These are phyloP conservation scores for Cheilosia soror DNA, from an alignment of 2,888 invertebrate genomes.

Conservation along the genomic window DNA sequence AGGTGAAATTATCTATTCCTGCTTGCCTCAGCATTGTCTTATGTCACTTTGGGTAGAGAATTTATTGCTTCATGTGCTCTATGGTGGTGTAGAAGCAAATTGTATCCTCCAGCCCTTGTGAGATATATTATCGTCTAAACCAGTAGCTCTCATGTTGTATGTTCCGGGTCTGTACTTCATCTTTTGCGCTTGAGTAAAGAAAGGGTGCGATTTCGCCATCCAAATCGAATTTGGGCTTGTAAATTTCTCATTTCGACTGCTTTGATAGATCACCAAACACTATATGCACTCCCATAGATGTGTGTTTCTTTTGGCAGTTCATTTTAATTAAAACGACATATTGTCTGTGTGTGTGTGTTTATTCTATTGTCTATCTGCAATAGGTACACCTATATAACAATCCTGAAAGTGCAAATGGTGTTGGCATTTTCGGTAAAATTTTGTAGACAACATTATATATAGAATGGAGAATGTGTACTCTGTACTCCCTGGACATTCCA, in stretches of 20 bases:
- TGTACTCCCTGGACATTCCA: conserved; percentile 58
- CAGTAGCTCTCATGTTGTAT: conserved; percentile 13
- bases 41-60: conserved; percentile 70
- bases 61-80: conserved; percentile 67
- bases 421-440: conserved; percentile 56
- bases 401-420: conserved; percentile 56
- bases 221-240: conserved; percentile 72
- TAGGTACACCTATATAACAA: neutral
- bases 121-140: neutral
- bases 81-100: conserved; percentile 66
- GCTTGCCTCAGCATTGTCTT: conserved; percentile 75
- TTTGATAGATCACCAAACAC: conserved; percentile 66
- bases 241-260: conserved; percentile 65
- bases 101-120: conserved; percentile 40
- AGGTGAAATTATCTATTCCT: conserved; percentile 77
- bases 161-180: conserved; percentile 37
- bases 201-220: conserved; percentile 57
- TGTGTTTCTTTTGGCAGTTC: conserved; percentile 57
- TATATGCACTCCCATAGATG: conserved; percentile 3
- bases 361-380: conserved; percentile 4
- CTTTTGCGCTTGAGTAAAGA: conserved; percentile 44
- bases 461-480: conserved; percentile 3
- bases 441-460: neutral
- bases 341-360: conserved; percentile 22
- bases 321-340: conserved; percentile 74